Conservation (phyloP, 1,140 invertebrate genomes). For the Conopomorpha cramerella region DNA sequence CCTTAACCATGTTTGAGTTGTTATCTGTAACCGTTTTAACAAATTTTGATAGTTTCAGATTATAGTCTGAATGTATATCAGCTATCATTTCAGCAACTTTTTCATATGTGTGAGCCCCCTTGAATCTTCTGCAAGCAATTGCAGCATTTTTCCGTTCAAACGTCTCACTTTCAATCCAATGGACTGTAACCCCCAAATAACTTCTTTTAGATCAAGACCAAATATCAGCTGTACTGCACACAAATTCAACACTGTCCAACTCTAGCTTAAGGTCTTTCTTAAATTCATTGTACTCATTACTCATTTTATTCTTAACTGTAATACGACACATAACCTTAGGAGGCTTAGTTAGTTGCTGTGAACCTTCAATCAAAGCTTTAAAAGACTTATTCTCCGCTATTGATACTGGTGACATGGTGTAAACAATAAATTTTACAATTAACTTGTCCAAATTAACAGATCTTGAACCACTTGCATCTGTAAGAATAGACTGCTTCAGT, state of each 20-base stretch:
- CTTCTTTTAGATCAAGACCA: too few species aligned
- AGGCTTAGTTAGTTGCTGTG: conserved; percentile 9
- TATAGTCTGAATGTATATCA: too few species aligned
- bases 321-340: conserved; percentile 13
- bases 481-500: conserved; percentile 8
- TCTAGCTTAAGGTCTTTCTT: conserved; percentile 8
- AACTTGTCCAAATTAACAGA: conserved; percentile 15
- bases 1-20: conserved; percentile 5
- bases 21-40: conserved; percentile 2
- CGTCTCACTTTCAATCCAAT: too few species aligned
- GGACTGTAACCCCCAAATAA: too few species aligned
- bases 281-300: conserved; percentile 12
- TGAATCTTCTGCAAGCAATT: too few species aligned
- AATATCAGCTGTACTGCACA: too few species aligned
- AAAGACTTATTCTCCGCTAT: conserved; percentile 13
- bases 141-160: too few species aligned
- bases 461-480: conserved; percentile 3
- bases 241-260: conserved; percentile 9
- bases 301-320: conserved; percentile 7
- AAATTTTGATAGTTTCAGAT: not conserved
- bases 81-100: too few species aligned
- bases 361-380: conserved; percentile 15
- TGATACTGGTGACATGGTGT: conserved; percentile 13
- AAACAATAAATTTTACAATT: conserved; percentile 12
- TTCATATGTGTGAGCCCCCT: too few species aligned